These are phyloP conservation scores for Lasioglossum figueresi DNA, from an alignment of 2,888 invertebrate species.

Conservation along the genomic window DNA sequence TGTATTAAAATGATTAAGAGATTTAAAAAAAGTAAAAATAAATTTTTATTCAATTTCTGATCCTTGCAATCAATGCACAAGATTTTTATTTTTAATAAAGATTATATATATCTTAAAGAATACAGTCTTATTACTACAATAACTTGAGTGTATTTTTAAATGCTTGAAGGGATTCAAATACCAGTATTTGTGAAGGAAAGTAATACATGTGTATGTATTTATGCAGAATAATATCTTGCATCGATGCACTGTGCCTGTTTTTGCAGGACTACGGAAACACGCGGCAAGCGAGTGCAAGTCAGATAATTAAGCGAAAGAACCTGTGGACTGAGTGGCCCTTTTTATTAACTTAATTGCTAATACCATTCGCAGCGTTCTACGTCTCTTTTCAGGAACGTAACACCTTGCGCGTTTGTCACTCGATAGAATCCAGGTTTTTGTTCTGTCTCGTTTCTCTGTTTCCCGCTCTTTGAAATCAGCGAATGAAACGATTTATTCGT, in stretches of 20 bases:
- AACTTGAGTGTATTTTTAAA: neutral
- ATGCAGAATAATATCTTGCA: neutral
- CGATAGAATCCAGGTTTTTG: neutral
- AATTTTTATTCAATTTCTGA: neutral
- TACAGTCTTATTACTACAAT: neutral
- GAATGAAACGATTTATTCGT: conserved; percentile 18
- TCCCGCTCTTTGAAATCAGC: neutral
- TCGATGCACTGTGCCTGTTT: neutral
- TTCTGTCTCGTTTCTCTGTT: neutral
- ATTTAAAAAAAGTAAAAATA: neutral
- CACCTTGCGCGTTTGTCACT: neutral
- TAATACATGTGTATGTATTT: neutral
- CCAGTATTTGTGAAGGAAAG: neutral
- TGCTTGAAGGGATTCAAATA: neutral
- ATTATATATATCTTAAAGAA: neutral
- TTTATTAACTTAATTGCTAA: conserved; percentile 13
- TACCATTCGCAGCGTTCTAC: neutral
- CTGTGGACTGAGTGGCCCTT: neutral
- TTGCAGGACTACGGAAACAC: neutral
- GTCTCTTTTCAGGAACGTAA: neutral
- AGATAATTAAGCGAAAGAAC: conserved; percentile 16
- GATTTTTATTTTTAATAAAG: neutral
- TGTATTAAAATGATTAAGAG: neutral
- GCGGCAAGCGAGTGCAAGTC: neutral
- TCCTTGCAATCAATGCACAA: neutral